Base-by-base conservation (phyloP, 64 coral and sea anemone genomes). In the Porites australiensis region DNA sequence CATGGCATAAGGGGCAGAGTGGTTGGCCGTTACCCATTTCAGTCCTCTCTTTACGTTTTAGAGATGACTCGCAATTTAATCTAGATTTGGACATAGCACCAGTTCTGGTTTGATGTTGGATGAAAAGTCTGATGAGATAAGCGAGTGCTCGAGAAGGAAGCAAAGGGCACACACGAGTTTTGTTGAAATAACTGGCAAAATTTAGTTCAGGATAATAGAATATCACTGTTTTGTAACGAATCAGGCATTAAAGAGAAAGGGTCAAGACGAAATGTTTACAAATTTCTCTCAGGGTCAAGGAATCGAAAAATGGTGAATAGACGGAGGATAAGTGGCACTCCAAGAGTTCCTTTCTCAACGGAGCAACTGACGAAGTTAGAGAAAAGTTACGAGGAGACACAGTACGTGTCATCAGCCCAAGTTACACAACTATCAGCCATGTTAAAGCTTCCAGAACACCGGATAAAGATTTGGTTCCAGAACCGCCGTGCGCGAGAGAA, bases 381-480 rank as follows among this genome's bases (percentile, higher is more conserved):
- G 44, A 84, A 84, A 44, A 84, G 61, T 46, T 84, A 84, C 44
- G 20, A 69, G 46, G 63, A 84, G 48, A 47, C 81, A 4, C 81
- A 84, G 8, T 84, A 84, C 3, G 81, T 84, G 22, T 47, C 81
- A 8, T 18, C 46, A 49, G 18, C 81, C 0, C 45, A 84, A 69
- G 81, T 45, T 21, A 50, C 61, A 52, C 44, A 84, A 47, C 81
- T 84, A 18, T 84, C 81, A 11, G 18, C 44, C 0, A 50, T 22
- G 62, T 13, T 84, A 21, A 84, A 68, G 47, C 81, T 84, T 52
- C 81, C 81, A 68, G 62, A 65, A 84, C 67, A 64, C 44, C 81
- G 81, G 45, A 69, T 84, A 15, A 84, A 84, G 81, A 84, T 84
- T 84, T 84, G 81, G 81, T 84, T 84, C 18, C 81, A 84, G 23